Conservation (phyloP, 2,113 vertebrate species). For the Casuarius casuarius region DNA sequence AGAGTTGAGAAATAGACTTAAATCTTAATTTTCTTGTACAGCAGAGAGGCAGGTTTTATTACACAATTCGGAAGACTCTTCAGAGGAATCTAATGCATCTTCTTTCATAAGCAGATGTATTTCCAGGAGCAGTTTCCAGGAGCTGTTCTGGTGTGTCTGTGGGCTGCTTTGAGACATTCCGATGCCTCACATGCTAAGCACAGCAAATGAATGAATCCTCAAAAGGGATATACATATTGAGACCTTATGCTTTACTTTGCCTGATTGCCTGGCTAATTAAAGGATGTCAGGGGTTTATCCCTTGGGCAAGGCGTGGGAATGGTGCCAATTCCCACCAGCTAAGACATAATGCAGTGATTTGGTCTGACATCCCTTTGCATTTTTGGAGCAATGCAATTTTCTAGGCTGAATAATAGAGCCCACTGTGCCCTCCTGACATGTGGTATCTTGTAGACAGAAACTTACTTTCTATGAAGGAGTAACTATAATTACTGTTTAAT, state of each 20-base stretch:
- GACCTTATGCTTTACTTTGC: constrained; percentile 17
- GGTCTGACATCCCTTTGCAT: not conserved
- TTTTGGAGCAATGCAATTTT: not conserved
- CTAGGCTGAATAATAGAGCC: not conserved
- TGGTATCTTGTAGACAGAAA: not conserved
- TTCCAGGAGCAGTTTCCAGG: not conserved
- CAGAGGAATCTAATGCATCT: not conserved
- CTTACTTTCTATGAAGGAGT: not conserved
- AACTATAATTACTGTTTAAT: not conserved
- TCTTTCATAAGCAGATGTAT: not conserved
- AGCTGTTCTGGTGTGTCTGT: not conserved
- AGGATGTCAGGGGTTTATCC: not conserved
- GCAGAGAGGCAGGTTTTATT: not conserved
- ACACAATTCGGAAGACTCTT: not conserved
- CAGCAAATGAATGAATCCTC: not conserved
- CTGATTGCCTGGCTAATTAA: not conserved
- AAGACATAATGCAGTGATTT: not conserved
- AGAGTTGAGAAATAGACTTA: not conserved
- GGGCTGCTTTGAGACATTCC: not conserved
- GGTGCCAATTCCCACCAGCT: not conserved
- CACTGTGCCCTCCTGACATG: not conserved
- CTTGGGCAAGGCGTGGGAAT: not conserved
- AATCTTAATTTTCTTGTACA: not conserved
- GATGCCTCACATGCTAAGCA: not conserved
- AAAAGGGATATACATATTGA: not conserved